Conservation (phyloP, 2,113 vertebrate species). For the Cyphomyrus discorhynchus region DNA sequence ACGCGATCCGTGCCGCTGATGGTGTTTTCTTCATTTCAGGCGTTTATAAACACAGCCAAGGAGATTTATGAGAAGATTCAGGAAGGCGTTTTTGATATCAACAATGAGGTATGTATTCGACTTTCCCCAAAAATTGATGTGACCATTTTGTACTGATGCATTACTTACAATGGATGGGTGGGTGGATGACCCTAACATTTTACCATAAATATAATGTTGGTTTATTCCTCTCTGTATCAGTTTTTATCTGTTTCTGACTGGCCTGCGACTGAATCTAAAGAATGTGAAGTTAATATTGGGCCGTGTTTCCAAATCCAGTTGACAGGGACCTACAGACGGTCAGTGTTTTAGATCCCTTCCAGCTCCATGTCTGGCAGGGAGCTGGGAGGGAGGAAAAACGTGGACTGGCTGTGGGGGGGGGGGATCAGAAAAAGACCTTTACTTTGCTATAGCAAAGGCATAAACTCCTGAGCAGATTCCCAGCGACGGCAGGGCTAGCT, state of each 20-base stretch:
- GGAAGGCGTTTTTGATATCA: conserved; percentile 99
- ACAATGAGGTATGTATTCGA: conserved; percentile 82
- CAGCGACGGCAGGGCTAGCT: background rate
- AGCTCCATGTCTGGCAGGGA: background rate
- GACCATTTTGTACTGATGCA: background rate
- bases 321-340: background rate
- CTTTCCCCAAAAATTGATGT: background rate
- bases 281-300: background rate
- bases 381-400: background rate
- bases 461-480: background rate
- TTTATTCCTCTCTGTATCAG: background rate
- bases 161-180: background rate
- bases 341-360: background rate
- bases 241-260: background rate
- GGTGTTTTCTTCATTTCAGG: conserved; percentile 62
- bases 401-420: background rate
- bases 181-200: background rate
- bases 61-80: conserved; percentile 99
- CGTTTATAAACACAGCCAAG: conserved; percentile 99
- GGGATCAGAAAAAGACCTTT: background rate
- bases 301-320: background rate
- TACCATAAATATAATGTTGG: background rate
- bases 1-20: background rate
- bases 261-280: background rate
- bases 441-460: background rate